Percentiles rank a stretch among this genome's conserved stretches.
Evolutionary conservation across 1,140 invertebrate genomes (phyloP).

Genomic region (Phymastichus coffea): DNA sequence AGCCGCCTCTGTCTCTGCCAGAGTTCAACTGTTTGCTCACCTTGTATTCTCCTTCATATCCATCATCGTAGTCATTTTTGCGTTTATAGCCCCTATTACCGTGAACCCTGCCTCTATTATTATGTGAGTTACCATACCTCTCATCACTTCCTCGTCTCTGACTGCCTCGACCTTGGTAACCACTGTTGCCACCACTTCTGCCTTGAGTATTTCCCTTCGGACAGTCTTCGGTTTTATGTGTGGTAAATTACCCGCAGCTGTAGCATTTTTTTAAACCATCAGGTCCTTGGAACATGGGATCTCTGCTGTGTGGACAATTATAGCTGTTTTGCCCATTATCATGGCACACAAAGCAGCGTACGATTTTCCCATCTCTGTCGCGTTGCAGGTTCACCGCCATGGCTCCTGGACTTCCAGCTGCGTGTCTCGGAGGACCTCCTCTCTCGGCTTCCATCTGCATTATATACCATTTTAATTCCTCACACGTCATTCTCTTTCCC

Average conservation of each 20-base stretch:
- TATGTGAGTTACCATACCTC: too few species aligned
- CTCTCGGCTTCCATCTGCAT: not conserved
- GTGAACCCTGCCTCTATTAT: too few species aligned
- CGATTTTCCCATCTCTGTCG: not conserved
- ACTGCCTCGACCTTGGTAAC: too few species aligned
- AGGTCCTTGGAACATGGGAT: not conserved
- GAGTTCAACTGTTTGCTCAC: too few species aligned
- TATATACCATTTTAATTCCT: not conserved
- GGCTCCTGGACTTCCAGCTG: not conserved
- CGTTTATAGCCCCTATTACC: too few species aligned
- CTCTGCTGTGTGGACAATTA: not conserved
- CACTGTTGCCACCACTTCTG: not conserved
- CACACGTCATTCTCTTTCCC: not conserved
- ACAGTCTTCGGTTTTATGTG: not conserved
- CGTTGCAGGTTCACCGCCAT: not conserved
- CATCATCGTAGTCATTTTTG: too few species aligned
- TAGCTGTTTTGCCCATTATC: not conserved
- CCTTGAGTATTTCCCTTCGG: not conserved
- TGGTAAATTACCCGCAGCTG: not conserved
- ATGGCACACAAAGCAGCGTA: not conserved
- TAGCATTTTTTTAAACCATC: not conserved
- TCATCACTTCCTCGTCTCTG: too few species aligned
- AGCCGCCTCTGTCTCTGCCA: too few species aligned
- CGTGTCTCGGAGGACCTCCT: not conserved
- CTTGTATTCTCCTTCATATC: too few species aligned